Evolutionary conservation across 1,140 invertebrate species (phyloP).

Genomic region (Papilio machaon): DNA sequence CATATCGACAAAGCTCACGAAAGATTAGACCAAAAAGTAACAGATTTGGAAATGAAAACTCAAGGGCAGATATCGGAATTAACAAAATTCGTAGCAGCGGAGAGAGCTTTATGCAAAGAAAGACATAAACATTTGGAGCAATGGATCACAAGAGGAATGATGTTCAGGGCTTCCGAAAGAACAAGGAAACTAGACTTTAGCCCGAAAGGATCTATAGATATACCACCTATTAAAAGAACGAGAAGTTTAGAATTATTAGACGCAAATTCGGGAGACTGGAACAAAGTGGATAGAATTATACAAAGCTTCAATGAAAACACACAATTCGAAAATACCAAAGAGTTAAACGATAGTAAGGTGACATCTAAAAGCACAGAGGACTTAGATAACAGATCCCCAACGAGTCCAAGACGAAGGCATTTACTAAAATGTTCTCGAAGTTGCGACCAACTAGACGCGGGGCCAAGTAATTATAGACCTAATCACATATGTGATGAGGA

Average conservation of each 20-base stretch:
- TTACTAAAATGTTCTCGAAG: slow-evolving; percentile 74
- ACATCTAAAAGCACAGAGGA: slow-evolving; percentile 78
- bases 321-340: slow-evolving; percentile 72
- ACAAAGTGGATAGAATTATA: slow-evolving; percentile 68
- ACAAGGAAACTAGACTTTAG: slow-evolving; percentile 80
- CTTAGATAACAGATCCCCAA: slow-evolving; percentile 64
- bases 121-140: slow-evolving; percentile 86
- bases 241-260: slow-evolving; percentile 85
- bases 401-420: slow-evolving; percentile 62
- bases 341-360: slow-evolving; percentile 67
- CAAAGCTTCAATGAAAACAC: slow-evolving; percentile 72
- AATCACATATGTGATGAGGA: slow-evolving; percentile 52
- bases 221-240: slow-evolving; percentile 84
- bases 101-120: slow-evolving; percentile 85
- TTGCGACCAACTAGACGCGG: slow-evolving; percentile 71
- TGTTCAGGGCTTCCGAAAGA: slow-evolving; percentile 84
- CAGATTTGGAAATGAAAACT: slow-evolving; percentile 90
- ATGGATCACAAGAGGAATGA: slow-evolving; percentile 84
- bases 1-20: slow-evolving; percentile 92
- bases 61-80: slow-evolving; percentile 89
- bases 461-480: slow-evolving; percentile 63
- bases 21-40: slow-evolving; percentile 90
- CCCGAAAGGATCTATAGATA: slow-evolving; percentile 83
- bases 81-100: slow-evolving; percentile 85
- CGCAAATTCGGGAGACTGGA: slow-evolving; percentile 74